Percentiles rank a stretch among this genome's conserved stretches.
These are phyloP conservation scores for Gobiocypris rarus DNA, from an alignment of 2,113 vertebrate species.

Conservation along the genomic window DNA sequence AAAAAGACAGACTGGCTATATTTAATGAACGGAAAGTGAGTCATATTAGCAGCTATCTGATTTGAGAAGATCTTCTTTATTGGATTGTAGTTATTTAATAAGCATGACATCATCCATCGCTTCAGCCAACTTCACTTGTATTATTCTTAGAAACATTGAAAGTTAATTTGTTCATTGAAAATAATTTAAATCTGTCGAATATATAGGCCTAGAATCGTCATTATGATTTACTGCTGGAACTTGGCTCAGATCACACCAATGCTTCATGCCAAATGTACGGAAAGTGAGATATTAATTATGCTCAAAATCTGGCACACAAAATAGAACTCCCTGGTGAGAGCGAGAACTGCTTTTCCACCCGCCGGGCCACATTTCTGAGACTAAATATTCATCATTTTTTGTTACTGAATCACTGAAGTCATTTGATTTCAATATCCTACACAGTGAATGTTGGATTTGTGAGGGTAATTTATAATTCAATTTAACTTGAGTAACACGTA, in stretches of 20 bases:
- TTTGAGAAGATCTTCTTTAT: background rate
- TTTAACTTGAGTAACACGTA: background rate
- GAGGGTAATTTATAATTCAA: background rate
- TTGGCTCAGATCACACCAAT: background rate
- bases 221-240: background rate
- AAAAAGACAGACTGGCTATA: background rate
- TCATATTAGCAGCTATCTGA: no score
- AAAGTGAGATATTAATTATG: conserved; percentile 4
- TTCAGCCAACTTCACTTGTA: background rate
- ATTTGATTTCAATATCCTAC: background rate
- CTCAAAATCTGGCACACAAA: background rate
- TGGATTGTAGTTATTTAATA: background rate
- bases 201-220: background rate
- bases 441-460: background rate
- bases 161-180: no score
- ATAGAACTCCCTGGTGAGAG: background rate
- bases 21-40: no score
- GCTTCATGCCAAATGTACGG: background rate
- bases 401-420: background rate
- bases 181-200: background rate
- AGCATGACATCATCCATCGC: background rate
- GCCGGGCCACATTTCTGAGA: background rate
- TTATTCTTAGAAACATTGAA: no score
- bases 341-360: conserved; percentile 18
- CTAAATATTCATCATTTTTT: background rate